Conservation (phyloP, 2,888 invertebrate species). For the Drosophila pegasa region DNA sequence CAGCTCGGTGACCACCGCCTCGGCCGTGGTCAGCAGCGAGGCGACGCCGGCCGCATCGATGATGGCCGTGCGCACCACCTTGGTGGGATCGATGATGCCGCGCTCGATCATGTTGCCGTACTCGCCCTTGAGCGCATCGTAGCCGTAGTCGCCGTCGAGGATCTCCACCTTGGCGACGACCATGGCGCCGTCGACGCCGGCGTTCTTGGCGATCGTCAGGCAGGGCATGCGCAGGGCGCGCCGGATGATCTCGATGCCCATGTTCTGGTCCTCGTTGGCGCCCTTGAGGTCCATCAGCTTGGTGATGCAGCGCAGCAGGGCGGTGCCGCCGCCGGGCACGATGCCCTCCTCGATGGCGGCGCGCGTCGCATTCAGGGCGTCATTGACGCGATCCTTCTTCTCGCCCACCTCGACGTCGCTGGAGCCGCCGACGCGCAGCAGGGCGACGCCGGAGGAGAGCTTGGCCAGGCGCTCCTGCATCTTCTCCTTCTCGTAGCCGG, state of each 20-base stretch:
- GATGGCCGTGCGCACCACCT: slow-evolving; percentile 95
- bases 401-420: slow-evolving; percentile 97
- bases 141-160: slow-evolving; percentile 91
- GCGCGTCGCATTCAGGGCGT: slow-evolving; percentile 96
- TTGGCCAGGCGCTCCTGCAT: slow-evolving; percentile 95
- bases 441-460: slow-evolving; percentile 92
- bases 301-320: slow-evolving; percentile 92
- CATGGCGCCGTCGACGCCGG: slow-evolving; percentile 95
- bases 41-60: slow-evolving; percentile 98
- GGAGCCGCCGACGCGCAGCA: slow-evolving; percentile 93
- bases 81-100: slow-evolving; percentile 98
- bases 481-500: slow-evolving; percentile 98
- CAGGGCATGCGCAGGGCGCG: slow-evolving; percentile 95
- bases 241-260: slow-evolving; percentile 93
- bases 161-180: slow-evolving; percentile 97
- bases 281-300: slow-evolving; percentile 88
- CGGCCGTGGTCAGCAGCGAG: slow-evolving; percentile 96
- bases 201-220: slow-evolving; percentile 95
- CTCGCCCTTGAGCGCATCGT: slow-evolving; percentile 95
- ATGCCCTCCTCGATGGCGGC: slow-evolving; percentile 98
- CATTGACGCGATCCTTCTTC: slow-evolving; percentile 97
- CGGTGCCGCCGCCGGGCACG: slow-evolving; percentile 97
- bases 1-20: slow-evolving; percentile 97
- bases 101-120: slow-evolving; percentile 97
- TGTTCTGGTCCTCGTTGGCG: slow-evolving; percentile 88